These are phyloP conservation scores for Heteropelma amictum DNA, from an alignment of 2,888 invertebrate species.

Conservation along the genomic window DNA sequence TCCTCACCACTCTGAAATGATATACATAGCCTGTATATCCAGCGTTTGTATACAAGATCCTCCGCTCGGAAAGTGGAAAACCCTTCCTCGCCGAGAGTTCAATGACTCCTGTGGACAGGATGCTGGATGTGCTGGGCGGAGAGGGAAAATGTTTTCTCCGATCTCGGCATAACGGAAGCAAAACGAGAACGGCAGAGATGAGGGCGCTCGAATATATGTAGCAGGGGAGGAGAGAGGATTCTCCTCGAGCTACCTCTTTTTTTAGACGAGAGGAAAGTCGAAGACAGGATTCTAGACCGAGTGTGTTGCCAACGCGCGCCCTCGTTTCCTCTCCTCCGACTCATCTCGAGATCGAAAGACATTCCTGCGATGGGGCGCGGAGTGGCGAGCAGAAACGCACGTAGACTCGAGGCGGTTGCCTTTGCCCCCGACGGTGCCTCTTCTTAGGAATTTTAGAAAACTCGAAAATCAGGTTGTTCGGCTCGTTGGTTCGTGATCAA, in stretches of 20 bases:
- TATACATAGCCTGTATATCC: background rate
- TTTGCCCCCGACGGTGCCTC: background rate
- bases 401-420: constrained; percentile 4
- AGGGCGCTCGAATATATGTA: background rate
- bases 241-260: constrained; percentile 29
- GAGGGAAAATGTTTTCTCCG: constrained; percentile 12
- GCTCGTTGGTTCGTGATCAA: too few relatives aligned
- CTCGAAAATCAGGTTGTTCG: too few relatives aligned
- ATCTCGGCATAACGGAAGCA: constrained; percentile 21
- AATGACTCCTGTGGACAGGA: constrained; percentile 21
- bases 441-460: background rate
- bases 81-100: constrained; percentile 28
- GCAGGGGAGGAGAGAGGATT: background rate
- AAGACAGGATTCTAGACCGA: constrained; percentile 14
- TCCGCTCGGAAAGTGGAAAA: constrained; percentile 32
- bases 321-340: background rate
- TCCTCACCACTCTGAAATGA: background rate
- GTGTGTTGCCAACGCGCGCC: constrained; percentile 1
- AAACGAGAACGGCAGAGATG: background rate
- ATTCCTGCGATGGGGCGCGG: constrained; percentile 29
- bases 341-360: constrained; percentile 40
- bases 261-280: constrained; percentile 2
- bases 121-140: background rate
- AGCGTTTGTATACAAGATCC: background rate
- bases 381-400: background rate